A percentile compares a stretch with the other conserved stretches of the same genome.
These are phyloP conservation scores for Syrista parreyssii DNA, from an alignment of 2,888 invertebrate genomes.

Conservation along the genomic window DNA sequence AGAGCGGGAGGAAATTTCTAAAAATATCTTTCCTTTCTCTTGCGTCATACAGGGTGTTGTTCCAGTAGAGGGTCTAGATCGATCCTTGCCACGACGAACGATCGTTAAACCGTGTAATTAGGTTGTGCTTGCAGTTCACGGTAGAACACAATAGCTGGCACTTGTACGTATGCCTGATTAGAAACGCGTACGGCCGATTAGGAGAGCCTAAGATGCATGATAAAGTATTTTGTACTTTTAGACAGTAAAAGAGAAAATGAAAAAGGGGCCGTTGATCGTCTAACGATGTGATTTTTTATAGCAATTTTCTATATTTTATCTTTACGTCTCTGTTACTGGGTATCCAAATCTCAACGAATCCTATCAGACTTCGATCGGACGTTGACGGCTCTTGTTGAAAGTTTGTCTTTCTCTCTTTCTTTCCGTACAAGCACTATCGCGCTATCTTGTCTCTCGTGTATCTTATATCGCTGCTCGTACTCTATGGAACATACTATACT, in stretches of 20 bases:
- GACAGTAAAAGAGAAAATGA: neutral
- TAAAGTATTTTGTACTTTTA: neutral
- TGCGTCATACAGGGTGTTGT: constrained; percentile 5
- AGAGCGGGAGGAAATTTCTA: constrained; percentile 26
- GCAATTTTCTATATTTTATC: neutral
- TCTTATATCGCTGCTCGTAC: neutral
- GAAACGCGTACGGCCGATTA: neutral
- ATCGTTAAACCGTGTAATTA: constrained; percentile 5
- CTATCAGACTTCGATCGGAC: neutral
- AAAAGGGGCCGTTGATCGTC: neutral
- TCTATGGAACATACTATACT: neutral
- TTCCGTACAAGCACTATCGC: neutral
- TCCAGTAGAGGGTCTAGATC: neutral
- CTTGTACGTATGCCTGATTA: neutral
- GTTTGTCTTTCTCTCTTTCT: neutral
- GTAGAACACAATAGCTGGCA: neutral
- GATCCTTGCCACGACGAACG: neutral
- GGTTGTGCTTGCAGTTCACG: neutral
- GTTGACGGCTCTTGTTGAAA: neutral
- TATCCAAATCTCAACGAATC: neutral
- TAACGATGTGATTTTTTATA: neutral
- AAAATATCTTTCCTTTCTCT: constrained; percentile 24
- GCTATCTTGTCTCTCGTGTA: neutral
- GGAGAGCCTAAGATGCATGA: neutral
- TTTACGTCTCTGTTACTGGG: neutral